Percentiles rank a stretch among this genome's conserved stretches.
phyloP scores from a whole-genome alignment of 2,113 vertebrate species.

The Platichthys stellatus region DNA sequence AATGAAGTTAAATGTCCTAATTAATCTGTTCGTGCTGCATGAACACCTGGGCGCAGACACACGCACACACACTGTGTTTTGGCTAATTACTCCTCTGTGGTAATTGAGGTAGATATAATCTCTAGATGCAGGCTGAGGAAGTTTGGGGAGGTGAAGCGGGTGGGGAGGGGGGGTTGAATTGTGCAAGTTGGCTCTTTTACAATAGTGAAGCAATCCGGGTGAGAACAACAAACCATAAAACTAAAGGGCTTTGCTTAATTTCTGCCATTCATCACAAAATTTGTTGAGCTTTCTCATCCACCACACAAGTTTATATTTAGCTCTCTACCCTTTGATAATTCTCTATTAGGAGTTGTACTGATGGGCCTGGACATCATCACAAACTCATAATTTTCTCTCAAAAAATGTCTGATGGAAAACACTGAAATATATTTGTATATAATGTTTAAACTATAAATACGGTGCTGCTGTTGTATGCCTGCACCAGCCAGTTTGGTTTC shows the following conservation, averaged over 20 bases:
- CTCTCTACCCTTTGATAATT: constrained; percentile 29
- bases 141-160: constrained; percentile 28
- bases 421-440: neutral
- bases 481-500: no score
- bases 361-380: neutral
- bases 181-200: constrained; percentile 56
- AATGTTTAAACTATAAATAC: neutral
- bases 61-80: constrained; percentile 83
- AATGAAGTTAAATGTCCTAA: constrained; percentile 95
- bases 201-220: constrained; percentile 45
- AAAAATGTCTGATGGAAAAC: constrained; percentile 11
- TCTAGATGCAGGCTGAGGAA: constrained; percentile 63
- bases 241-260: constrained; percentile 58
- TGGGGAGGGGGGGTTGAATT: constrained; percentile 20
- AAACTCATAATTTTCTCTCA: neutral
- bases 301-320: constrained; percentile 32
- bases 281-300: constrained; percentile 21
- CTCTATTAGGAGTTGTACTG: neutral
- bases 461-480: neutral
- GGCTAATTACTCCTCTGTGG: constrained; percentile 86
- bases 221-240: constrained; percentile 61
- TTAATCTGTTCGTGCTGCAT: constrained; percentile 91
- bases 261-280: constrained; percentile 43
- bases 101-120: constrained; percentile 76
- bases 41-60: constrained; percentile 75